A percentile compares a stretch with the other conserved stretches of the same genome.
These are phyloP conservation scores for Polyergus mexicanus DNA, from an alignment of 1,140 invertebrate genomes.

Conservation along the genomic window DNA sequence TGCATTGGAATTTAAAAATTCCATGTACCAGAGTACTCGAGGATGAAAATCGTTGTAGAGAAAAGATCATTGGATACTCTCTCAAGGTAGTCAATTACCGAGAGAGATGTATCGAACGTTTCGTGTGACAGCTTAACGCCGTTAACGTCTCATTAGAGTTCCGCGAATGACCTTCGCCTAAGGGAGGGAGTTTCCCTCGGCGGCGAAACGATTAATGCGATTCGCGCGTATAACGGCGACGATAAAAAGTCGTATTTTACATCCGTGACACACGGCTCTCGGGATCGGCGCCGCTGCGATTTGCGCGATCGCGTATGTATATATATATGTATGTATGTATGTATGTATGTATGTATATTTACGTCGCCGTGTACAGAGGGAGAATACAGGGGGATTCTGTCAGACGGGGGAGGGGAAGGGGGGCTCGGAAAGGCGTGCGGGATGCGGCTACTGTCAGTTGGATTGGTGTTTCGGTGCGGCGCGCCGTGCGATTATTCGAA, in stretches of 20 bases:
- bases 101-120: slow-evolving; percentile 5
- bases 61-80: not conserved
- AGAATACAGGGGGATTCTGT: slow-evolving; percentile 22
- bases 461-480: slow-evolving; percentile 85
- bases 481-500: slow-evolving; percentile 83
- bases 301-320: no score
- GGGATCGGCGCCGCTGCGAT: no score
- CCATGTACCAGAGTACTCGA: no score
- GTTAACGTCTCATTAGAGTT: slow-evolving; percentile 14
- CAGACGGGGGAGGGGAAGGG: no score
- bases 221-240: slow-evolving; percentile 13
- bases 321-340: no score
- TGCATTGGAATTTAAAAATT: not conserved
- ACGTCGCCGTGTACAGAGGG: no score
- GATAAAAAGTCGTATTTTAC: no score
- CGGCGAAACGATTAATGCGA: slow-evolving; percentile 5
- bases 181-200: not conserved
- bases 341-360: no score
- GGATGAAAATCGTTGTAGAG: not conserved
- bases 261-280: no score
- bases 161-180: not conserved
- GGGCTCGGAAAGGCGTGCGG: slow-evolving; percentile 83
- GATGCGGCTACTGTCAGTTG: slow-evolving; percentile 84
- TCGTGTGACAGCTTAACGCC: not conserved
- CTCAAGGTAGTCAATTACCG: not conserved